Evolutionary conservation across 1,140 invertebrate genomes (phyloP), one percentile per base, ranked within the genome.

Genomic region (Pseudomyrmex sp.): DNA sequence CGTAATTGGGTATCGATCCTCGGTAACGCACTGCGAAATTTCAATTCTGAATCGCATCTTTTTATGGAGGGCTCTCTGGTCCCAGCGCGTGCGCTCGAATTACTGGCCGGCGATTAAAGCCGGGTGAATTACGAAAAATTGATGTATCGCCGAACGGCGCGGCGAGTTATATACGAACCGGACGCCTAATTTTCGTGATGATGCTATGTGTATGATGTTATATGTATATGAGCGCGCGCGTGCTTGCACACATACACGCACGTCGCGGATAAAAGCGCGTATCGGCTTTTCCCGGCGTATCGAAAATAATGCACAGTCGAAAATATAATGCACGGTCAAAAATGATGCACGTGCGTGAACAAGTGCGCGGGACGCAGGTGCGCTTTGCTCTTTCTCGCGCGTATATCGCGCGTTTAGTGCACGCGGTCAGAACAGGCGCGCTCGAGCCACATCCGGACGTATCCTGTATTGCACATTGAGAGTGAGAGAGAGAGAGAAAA

Each of bases 141-240:
- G 82, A 86, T 70, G 48, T 54, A 80, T 68, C 48, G 35, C 2
- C 70, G 54, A 9, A 23, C 46, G n/a, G 2, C 20, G 10, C 44
- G n/a, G 12, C 20, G 35, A 2, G 74, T 75, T 75, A 63, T 13
- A 15, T 66, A 26, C 26, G 50, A 58, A 23, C 46, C 68, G 56
- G n/a, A 59, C 54, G 62, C 56, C 76, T 88, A 88, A 88, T 88
- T 88, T 88, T 88, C 83, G 62, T 80, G 87, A 88, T 85, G 87
- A 74, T 77, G 77, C 48, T 59, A 12, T 54, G 65, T 23, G 35
- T 35, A 35, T 7, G 35, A 35, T 35, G 35, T 35, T 35, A 35
- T 35, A 35, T 7, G 35, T 35, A 7, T 35, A 35, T 35, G 0
- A 35, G 35, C 35, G 35, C 35, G 35, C 35, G 35, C 35, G 35